These are phyloP conservation scores for Scopus umbretta DNA, from an alignment of 2,113 vertebrate genomes.

Conservation along the genomic window DNA sequence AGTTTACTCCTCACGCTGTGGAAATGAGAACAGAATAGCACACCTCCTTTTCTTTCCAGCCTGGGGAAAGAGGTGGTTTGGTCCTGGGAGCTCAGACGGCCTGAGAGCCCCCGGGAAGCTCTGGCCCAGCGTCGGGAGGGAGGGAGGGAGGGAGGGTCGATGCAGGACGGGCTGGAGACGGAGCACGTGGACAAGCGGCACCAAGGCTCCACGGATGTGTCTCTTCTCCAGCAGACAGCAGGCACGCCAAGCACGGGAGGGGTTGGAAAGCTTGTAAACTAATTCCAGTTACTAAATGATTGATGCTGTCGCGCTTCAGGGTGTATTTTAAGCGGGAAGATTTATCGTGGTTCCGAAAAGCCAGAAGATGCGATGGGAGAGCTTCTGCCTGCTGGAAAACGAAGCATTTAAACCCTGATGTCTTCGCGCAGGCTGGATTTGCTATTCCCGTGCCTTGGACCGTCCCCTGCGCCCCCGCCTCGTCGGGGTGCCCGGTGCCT, in stretches of 20 bases:
- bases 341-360: background rate
- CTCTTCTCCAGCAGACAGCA: background rate
- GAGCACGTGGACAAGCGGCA: accelerated
- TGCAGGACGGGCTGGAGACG: background rate
- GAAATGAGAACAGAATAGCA: background rate
- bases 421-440: background rate
- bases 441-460: background rate
- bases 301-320: background rate
- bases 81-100: background rate
- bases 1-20: background rate
- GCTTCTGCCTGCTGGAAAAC: conserved; percentile 5
- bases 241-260: background rate
- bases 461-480: background rate
- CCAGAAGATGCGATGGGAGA: conserved; percentile 1
- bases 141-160: background rate
- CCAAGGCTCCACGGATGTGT: accelerated
- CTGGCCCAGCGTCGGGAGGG: background rate
- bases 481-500: accelerated
- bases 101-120: background rate
- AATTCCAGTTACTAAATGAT: background rate
- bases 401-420: background rate
- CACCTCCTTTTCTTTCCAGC: background rate
- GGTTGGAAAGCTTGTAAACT: background rate
- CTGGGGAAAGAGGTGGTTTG: background rate
- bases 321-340: background rate